Base-by-base conservation (phyloP, 1,140 invertebrate species). In the Drosophila sturtevanti region DNA sequence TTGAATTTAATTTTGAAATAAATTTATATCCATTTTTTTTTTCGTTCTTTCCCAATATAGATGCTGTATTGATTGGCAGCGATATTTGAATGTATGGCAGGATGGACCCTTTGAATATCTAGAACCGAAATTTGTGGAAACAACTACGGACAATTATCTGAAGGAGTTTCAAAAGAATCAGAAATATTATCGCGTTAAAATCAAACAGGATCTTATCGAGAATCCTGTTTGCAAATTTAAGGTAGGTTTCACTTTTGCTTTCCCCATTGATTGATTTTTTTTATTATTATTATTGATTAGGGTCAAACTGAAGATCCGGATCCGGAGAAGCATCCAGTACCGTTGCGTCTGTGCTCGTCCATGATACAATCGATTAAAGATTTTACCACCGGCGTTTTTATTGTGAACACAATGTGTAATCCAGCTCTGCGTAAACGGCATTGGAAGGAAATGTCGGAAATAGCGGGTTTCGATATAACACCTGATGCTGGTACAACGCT, bases 91-190 rank as follows among this genome's bases (percentile, higher is more conserved):
- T 81, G 95, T 96, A 52, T 98, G 97, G 96, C 95, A 98, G 93
- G 96, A 98, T 92, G 97, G 97, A n/a, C 94, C 95, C 2, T 98
- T 98, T 92, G 94, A 97, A 89, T 96, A 96, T 81, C 92, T 98
- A 48, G 94, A 97, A 87, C 94, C 95, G 7, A 92, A 94, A 37
- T 92, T 93, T 74, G 95, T 97, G 59, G 96, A 97, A 91, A 90
- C 93, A 51, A 94, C 94, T 69, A 94, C 96, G 2, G 95, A 96
- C 14, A 94, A 95, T 69, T 95, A 94, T 81, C 94, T 94, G 27
- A 96, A 95, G 91, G 96, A 95, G 79, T 97, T 95, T 92, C 93
- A 93, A 18, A 96, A 96, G 91, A 94, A 95, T 14, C 95, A 97
- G 69, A 98, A 98, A 93, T 93, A 94, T 2, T 98, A 97, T 85